Percentiles rank a stretch among this genome's conserved stretches.
phyloP scores from a whole-genome alignment of 2,888 invertebrate species.

The Smittia aterrima region DNA sequence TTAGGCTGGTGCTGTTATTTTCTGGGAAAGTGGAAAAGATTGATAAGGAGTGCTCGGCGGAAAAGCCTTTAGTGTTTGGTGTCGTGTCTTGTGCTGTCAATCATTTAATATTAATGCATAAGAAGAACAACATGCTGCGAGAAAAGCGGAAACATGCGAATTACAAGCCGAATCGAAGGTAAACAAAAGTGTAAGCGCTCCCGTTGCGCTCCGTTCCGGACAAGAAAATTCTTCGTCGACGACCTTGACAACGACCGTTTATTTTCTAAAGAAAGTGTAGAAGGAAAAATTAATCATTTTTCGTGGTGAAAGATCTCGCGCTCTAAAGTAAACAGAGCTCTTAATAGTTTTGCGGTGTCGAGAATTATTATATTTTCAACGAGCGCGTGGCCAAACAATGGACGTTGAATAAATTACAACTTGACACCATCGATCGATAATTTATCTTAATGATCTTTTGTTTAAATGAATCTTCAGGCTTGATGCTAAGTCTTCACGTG shows the following conservation, averaged over 20 bases:
- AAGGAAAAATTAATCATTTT: constrained; percentile 14
- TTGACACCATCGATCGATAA: neutral
- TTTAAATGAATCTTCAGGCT: constrained; percentile 57
- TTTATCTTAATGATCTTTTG: constrained; percentile 32
- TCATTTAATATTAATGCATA: constrained; percentile 25
- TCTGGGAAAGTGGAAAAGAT: no score
- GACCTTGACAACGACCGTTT: neutral
- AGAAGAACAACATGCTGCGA: constrained; percentile 68
- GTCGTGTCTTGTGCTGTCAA: neutral
- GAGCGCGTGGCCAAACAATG: constrained; percentile 2
- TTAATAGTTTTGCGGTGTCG: neutral
- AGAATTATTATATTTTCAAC: neutral
- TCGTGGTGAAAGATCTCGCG: constrained; percentile 7
- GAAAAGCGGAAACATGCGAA: constrained; percentile 83
- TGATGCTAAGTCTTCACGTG: constrained; percentile 87
- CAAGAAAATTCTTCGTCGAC: neutral
- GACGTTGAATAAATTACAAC: neutral
- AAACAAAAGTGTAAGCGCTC: constrained; percentile 48
- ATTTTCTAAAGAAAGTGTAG: constrained; percentile 1
- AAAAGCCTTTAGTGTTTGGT: neutral
- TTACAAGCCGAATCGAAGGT: constrained; percentile 85
- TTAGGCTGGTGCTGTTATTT: no score
- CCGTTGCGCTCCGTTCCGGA: neutral
- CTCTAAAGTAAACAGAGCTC: neutral
- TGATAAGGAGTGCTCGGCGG: no score